phyloP scores from a whole-genome alignment of 92 coral and sea anemone genomes.

The Actinostola sp. region DNA sequence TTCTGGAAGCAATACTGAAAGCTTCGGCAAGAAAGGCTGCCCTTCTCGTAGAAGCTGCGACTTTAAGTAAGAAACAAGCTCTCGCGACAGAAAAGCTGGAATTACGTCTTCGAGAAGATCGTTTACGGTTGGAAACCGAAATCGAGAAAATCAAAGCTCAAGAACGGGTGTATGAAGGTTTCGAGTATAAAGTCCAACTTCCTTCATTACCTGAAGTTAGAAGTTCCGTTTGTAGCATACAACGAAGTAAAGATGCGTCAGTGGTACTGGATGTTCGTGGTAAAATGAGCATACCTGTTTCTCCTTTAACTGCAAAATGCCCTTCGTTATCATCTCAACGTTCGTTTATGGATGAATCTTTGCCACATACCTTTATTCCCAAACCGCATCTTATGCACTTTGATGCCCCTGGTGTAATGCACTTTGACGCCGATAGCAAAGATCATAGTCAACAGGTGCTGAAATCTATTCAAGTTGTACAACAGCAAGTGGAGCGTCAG shows the following conservation, averaged over 20 bases:
- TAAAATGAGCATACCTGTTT: no score
- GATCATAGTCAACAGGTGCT: conserved; percentile 7
- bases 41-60: conserved; percentile 50
- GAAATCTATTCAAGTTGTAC: conserved; percentile 23
- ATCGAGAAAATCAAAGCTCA: conserved; percentile 54
- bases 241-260: not conserved
- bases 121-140: conserved; percentile 38
- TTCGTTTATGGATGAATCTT: conserved; percentile 11
- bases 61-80: conserved; percentile 8
- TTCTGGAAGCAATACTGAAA: no score
- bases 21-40: no score
- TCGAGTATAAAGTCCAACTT: conserved; percentile 2
- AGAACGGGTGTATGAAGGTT: conserved; percentile 43
- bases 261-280: not conserved
- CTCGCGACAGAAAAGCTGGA: conserved; percentile 41
- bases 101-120: conserved; percentile 45
- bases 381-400: not conserved
- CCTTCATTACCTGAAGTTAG: no score
- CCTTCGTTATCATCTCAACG: no score
- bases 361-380: not conserved
- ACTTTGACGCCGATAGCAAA: not conserved
- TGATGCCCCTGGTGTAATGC: not conserved
- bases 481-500: conserved; percentile 44
- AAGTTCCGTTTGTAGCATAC: no score
- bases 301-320: no score